Evolutionary conservation across 1,140 invertebrate genomes (phyloP), one percentile per base, ranked within the genome.

Genomic region (Aphidius ervi): DNA sequence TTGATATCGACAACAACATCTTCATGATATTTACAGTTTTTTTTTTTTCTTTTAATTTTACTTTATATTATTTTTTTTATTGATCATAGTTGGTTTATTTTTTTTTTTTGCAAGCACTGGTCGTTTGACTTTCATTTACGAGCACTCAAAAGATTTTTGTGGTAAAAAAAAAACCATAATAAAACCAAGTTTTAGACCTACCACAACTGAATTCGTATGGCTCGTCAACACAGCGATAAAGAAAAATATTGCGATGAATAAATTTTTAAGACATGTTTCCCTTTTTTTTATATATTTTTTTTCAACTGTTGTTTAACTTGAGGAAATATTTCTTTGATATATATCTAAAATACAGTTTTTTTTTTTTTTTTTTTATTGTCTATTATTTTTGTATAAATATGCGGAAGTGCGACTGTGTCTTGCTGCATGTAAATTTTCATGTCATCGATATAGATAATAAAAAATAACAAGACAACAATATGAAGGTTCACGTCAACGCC

Each of bases 331-430:
- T 3, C 23, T 31, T 31, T 31, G 23, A 31, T 31, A 31, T 31
- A 31, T 31, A 31, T 31, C 23, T 31, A 31, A 52, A 45, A 40
- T 52, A 43, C 23, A 2, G 7, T 23, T 3, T 52, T 59, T 52
- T 59, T 52, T 50, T 39, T 9, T 4, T 59, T 58, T 0, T 43
- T 40, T 9, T 50, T 37, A 23, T 10, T 31, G 9, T 46, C 20
- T 31, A 31, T 31, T 31, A 31, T 31, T 31, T 31, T 16, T 16
- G 16, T 16, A 16, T 16, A 16, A 16, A 16, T 31, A 31, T 31
- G 23, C 69, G 70, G 69, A 72, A 69, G 61, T 56, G 62, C 53
- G 57, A 64, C 61, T 64, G 70, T n/a, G 52, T 8, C 40, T 72
- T 66, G 52, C 62, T 16, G 49, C 31, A 23, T 39, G 62, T 56